These are phyloP conservation scores for Nerophis lumbriciformis DNA, from an alignment of 2,113 vertebrate genomes.

Conservation along the genomic window DNA sequence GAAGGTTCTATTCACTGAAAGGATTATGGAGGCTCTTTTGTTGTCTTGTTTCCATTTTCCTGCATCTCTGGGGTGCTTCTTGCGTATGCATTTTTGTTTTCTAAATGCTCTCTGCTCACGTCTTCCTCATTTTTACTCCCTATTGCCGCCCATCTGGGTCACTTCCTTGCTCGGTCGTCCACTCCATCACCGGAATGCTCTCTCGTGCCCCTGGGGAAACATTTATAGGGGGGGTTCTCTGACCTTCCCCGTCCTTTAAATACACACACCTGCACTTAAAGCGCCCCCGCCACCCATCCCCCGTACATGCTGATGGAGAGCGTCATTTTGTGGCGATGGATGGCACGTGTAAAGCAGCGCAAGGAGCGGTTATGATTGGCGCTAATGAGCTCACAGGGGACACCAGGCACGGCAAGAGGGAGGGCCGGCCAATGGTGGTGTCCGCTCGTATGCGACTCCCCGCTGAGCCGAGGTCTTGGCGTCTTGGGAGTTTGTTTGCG, in stretches of 20 bases:
- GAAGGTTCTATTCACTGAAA: slow-evolving; percentile 63
- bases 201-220: slow-evolving; percentile 38
- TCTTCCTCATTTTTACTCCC: slow-evolving; percentile 21
- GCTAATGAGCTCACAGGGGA: slow-evolving; percentile 73
- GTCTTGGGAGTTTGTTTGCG: slow-evolving; percentile 37
- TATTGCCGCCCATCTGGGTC: slow-evolving; percentile 57
- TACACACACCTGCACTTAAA: slow-evolving; percentile 19
- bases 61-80: slow-evolving; percentile 54
- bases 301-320: slow-evolving; percentile 47
- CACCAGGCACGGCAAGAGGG: slow-evolving; percentile 18
- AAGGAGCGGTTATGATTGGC: slow-evolving; percentile 65
- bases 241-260: slow-evolving; percentile 63
- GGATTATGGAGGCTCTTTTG: slow-evolving; percentile 61
- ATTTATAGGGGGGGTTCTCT: slow-evolving; percentile 16
- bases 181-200: slow-evolving; percentile 53
- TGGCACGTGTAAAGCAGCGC: slow-evolving; percentile 43
- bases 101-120: slow-evolving; percentile 17
- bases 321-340: slow-evolving; percentile 58
- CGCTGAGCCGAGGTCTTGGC: slow-evolving; percentile 37
- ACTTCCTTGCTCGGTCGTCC: slow-evolving; percentile 32
- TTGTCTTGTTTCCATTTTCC: slow-evolving; percentile 58
- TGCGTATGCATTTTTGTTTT: slow-evolving; percentile 45
- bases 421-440: slow-evolving; percentile 35
- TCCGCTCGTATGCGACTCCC: slow-evolving; percentile 35
- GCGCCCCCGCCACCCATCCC: not conserved